A percentile compares a stretch with the other conserved stretches of the same genome.
Conservation (phyloP, 1,140 invertebrate genomes). For the Drosophila kepulauana region DNA sequence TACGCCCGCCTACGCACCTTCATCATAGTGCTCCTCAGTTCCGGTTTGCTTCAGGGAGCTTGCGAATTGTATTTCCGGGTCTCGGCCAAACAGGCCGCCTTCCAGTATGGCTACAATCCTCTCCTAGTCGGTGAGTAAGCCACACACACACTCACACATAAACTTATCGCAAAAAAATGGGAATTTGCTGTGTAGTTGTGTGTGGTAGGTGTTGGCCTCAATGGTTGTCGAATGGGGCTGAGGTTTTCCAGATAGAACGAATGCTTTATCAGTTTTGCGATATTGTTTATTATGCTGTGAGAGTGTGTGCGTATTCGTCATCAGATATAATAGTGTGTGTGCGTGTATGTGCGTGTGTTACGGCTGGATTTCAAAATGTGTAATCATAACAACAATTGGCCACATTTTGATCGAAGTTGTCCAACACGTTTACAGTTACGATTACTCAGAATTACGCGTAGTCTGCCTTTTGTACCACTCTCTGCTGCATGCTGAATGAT, state of each 20-base stretch:
- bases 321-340: not conserved
- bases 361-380: constrained; percentile 31
- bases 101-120: constrained; percentile 85
- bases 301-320: constrained; percentile 28
- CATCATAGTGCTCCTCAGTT: constrained; percentile 85
- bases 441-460: constrained; percentile 26
- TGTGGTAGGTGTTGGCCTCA: constrained; percentile 13
- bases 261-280: constrained; percentile 73
- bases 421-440: constrained; percentile 11
- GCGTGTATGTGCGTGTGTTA: constrained; percentile 17
- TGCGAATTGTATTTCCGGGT: constrained; percentile 86
- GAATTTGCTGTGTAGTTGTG: not conserved
- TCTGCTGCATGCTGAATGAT: not conserved
- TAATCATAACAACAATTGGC: constrained; percentile 52
- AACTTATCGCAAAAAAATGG: constrained; percentile 55
- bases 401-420: constrained; percentile 19
- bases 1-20: constrained; percentile 87
- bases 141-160: no score
- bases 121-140: constrained; percentile 85
- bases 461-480: not conserved
- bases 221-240: constrained; percentile 26
- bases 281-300: constrained; percentile 66
- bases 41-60: constrained; percentile 86
- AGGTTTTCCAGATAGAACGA: constrained; percentile 34
- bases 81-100: constrained; percentile 86